phyloP scores from a whole-genome alignment of 2,888 invertebrate genomes.

The Drosophila infuscata region DNA sequence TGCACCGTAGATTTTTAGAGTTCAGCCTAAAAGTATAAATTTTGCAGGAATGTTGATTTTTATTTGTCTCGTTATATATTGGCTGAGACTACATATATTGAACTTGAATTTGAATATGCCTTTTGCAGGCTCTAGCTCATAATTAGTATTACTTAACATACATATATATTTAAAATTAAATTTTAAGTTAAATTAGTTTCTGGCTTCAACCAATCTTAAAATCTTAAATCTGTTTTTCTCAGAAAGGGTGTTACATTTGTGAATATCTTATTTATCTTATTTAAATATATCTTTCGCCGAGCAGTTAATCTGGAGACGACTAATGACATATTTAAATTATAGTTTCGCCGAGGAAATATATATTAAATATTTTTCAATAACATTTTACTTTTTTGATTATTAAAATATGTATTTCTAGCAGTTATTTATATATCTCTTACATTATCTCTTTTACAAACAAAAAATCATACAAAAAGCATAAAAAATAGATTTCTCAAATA shows the following conservation, averaged over 20 bases:
- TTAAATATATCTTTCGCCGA: neutral
- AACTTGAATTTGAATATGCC: neutral
- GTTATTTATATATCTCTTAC: too few relatives aligned
- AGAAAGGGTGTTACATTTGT: accelerated
- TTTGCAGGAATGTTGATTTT: neutral
- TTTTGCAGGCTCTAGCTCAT: neutral
- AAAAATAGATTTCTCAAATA: too few relatives aligned
- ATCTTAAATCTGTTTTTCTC: accelerated
- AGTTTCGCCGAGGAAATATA: neutral
- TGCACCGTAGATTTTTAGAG: neutral
- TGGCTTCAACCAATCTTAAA: neutral
- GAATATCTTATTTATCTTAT: neutral
- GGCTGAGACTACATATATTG: neutral
- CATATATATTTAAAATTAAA: neutral
- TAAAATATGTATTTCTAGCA: too few relatives aligned
- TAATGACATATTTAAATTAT: neutral
- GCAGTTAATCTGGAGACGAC: too few relatives aligned
- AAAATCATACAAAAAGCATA: too few relatives aligned
- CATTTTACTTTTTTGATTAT: neutral
- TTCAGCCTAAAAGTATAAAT: neutral
- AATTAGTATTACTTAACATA: neutral
- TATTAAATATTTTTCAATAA: too few relatives aligned
- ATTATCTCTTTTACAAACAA: too few relatives aligned
- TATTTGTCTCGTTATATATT: neutral
- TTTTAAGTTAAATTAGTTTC: neutral